Base-by-base conservation (phyloP, 2,888 invertebrate genomes). In the Hyposoter didymator region DNA sequence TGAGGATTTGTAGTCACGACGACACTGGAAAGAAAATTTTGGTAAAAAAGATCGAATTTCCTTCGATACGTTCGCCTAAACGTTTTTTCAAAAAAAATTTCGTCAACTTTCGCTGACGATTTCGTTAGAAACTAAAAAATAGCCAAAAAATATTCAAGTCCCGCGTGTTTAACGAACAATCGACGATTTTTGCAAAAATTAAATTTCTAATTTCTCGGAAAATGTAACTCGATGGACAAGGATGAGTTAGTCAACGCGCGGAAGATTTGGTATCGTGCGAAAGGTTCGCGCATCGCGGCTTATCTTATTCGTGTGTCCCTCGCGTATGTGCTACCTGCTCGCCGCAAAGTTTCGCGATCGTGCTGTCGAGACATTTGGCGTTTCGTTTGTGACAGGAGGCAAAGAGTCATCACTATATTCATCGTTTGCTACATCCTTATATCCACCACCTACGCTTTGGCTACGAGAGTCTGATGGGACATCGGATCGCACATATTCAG, bases 291-390 rank as follows among this genome's bases (percentile, higher is more conserved):
- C 78, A 72, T 79, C 49, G 67, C 74, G 69, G 73, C 43, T 32
- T 66, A 66, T 66, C 59, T 35, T 17, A 8, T 17, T 12, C 52
- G 14, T 4, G 32, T 47, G 32, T 47, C 39, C n/a, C n/a, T n/a
- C 28, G 70, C 66, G 52, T 78, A 55, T 73, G 73, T 64, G 67
- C 49, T 49, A 32, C 35, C 39, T 81, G n/a, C 73, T 35, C 55
- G 73, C 78, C 75, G 84, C 64, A 76, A 83, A 84, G 69, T 74
- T 81, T 73, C 64, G 70, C 81, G 85, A 86, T 86, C 85, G 85
- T 86, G 85, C 78, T 67, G 85, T 52, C 85, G 78, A 86, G 85
- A 86, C 85, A 84, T 86, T 86, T 86, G 52, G 84, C 85, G 67
- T 84, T 84, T 84, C 74, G 84, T 74, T 83, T 70, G 35, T 2